Evolutionary conservation across 2,888 invertebrate species (phyloP).

Genomic region (Athalia cordata): DNA sequence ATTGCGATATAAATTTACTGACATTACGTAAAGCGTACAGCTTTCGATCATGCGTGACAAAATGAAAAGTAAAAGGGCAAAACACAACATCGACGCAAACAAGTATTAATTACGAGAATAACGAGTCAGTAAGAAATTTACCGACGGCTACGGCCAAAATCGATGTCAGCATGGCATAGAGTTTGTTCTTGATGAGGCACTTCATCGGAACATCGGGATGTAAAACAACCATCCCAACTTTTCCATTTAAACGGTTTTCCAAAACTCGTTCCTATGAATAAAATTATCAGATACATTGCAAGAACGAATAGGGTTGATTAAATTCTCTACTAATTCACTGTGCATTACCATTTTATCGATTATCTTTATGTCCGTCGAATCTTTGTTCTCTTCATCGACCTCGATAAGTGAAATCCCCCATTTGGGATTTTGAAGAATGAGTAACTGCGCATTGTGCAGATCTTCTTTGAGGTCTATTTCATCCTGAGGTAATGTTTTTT

Average conservation of each 20-base stretch:
- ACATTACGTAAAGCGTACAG: conserved; percentile 16
- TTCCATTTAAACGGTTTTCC: conserved; percentile 75
- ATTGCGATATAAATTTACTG: conserved; percentile 13
- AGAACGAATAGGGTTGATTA: conserved; percentile 1
- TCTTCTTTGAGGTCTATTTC: conserved; percentile 74
- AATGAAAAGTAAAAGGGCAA: not conserved
- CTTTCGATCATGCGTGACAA: not conserved
- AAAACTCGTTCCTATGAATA: conserved; percentile 75
- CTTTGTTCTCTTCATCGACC: conserved; percentile 66
- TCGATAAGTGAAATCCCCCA: conserved; percentile 82
- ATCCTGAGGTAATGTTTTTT: conserved; percentile 67
- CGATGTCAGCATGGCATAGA: conserved; percentile 75
- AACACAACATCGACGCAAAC: conserved; percentile 23
- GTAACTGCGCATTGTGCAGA: conserved; percentile 80
- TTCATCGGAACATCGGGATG: conserved; percentile 80
- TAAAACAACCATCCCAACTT: conserved; percentile 77
- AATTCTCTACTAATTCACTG: conserved; percentile 23
- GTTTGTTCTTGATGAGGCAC: conserved; percentile 78
- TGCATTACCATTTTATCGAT: conserved; percentile 72
- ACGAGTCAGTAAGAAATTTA: conserved; percentile 69
- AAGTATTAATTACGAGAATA: conserved; percentile 57
- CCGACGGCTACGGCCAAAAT: conserved; percentile 72
- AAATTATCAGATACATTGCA: not conserved
- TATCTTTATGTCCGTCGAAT: conserved; percentile 59
- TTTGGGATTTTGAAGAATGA: conserved; percentile 82